Base-by-base conservation (phyloP, 2,888 invertebrate species). In the Noctua pronuba region DNA sequence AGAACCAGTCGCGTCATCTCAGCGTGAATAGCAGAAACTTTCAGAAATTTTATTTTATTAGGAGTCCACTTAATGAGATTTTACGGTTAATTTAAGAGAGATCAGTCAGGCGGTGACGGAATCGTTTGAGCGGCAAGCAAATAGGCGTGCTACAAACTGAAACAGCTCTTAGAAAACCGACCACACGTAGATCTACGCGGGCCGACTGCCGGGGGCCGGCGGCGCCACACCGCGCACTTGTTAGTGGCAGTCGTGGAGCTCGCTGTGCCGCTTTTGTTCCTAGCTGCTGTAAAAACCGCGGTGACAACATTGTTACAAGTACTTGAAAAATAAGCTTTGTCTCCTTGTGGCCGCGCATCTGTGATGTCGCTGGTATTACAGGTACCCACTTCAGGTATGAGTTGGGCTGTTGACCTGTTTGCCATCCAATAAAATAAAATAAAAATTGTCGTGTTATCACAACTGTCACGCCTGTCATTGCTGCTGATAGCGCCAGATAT, bases 401-500 rank as follows among this genome's bases (percentile, higher is more conserved):
- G 8, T 76, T 46, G n/a, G 41, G 24, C 49, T 16, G 52, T 31
- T n/a, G 60, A 28, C 18, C 41, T 62, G 35, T 52, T 70, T 28
- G 44, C 28, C 38, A 38, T 21, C 55, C n/a, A 58, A 46, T 74
- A 21, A 64, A 55, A 76, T 74, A 21, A 64, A 55, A 76, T 60
- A 46, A n/a, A 21, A 52, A 24, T 67, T 35, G 24, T 16, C 16
- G 18, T 64, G 41, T 73, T 82, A 82, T 82, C 82, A 16, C 70
- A 64, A 52, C 67, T 80, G 85, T 68, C 85, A 72, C 44, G 49
- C 38, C 31, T 46, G 68, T 82, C 81, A 80, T 16, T 62, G 35
- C 41, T 13, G 38, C 62, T 71, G 82, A 84, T 84, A 82, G 58
- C 62, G 70, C 62, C 49, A 69, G 58, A 73, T 69, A 46, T 84